Base-by-base conservation (phyloP, 2,888 invertebrate genomes). In the Tetragonula carbonaria region DNA sequence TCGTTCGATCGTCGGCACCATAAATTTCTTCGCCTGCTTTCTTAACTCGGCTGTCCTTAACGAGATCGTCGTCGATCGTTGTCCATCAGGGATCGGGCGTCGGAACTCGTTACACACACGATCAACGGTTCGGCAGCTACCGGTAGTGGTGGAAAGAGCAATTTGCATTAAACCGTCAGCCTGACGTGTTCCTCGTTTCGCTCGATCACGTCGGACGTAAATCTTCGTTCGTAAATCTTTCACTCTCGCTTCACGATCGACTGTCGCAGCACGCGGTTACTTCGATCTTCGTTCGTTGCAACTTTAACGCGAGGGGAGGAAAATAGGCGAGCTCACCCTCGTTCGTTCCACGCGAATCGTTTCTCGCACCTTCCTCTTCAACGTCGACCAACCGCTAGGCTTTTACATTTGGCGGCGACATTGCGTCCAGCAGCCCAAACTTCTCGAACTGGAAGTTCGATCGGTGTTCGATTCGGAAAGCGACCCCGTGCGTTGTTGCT, bases 321-420 rank as follows among this genome's bases (percentile, higher is more conserved):
- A 65, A 70, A 76, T 55, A 28, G 33, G 11, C 50, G 55, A 28
- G 28, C 59, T 21, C 62, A 62, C 28, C 66, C 55, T 63, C 8
- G 18, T 68, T 33, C 28, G 28, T 28, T 28, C 28, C 28, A 28
- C 28, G 28, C 28, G 28, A 28, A 28, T 28, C 28, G 28, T 28
- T 28, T 45, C 18, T n/a, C 45, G 71, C 66, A 13, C 13, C 6
- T 38, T 38, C 57, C 63, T 68, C 74, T 73, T 73, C 83, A 70
- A 79, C 38, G 38, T 72, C 82, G 28, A 28, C 80, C 62, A 51
- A 4, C 63, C 68, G 51, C 28, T 62, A 59, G 68, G 73, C 76
- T 80, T 76, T 80, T 68, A 77, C 76, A 21, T 84, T 84, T 70
- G 70, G 51, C 76, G 57, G 23, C 63, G 72, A 73, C 72, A 65